Evolutionary conservation across 1,140 invertebrate species (phyloP).

Genomic region (Physella acuta): DNA sequence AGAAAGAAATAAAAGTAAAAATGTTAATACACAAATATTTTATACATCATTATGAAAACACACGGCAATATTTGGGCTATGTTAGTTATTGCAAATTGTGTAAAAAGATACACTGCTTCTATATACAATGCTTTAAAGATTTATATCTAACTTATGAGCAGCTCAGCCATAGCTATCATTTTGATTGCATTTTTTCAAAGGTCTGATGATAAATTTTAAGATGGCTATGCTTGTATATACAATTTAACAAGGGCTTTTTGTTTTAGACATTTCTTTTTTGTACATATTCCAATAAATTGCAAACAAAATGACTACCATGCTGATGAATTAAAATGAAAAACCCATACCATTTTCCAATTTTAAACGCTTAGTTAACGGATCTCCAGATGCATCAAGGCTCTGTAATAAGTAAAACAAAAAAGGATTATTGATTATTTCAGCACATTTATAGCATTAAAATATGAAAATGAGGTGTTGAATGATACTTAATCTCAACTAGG

Average conservation of each 20-base stretch:
- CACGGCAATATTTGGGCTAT: too few species aligned
- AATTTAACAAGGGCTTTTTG: background rate
- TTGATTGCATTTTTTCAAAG: slow-evolving; percentile 1
- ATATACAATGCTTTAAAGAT: background rate
- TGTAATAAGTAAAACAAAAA: background rate
- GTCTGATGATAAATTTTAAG: background rate
- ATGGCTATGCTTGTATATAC: background rate
- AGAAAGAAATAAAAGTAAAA: background rate
- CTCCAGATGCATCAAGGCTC: background rate
- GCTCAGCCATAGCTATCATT: slow-evolving; percentile 16
- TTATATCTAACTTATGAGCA: too few species aligned
- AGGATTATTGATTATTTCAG: background rate
- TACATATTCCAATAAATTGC: background rate
- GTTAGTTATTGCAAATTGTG: background rate
- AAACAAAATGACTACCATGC: slow-evolving; percentile 21
- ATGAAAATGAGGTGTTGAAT: background rate
- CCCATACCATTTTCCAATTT: slow-evolving; percentile 17
- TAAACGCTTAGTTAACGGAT: background rate
- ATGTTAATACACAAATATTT: background rate
- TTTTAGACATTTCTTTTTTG: background rate
- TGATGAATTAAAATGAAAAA: background rate
- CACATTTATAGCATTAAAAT: background rate
- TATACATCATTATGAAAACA: too few species aligned
- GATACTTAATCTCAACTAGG: too few species aligned
- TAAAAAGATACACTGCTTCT: background rate